Evolutionary conservation across 2,113 vertebrate genomes (phyloP), one percentile per base, ranked within the genome.

Genomic region (Aptenodytes forsteri): DNA sequence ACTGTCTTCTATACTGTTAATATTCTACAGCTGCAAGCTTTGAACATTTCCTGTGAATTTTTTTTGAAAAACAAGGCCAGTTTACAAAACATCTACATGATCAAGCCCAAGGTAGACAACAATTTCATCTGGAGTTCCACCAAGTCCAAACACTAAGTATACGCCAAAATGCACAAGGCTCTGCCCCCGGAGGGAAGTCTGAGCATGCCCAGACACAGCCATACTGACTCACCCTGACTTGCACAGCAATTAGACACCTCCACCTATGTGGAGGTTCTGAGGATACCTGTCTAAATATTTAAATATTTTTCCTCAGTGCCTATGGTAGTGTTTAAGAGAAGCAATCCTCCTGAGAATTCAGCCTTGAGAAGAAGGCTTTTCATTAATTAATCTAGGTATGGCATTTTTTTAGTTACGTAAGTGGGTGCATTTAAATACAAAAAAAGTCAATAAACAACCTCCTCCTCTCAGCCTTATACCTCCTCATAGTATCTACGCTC

Each of bases 401-500:
- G 73, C 34, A 40, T 72, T 42, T n/a, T 56, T 88, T 56, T 62
- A 40, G 23, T 67, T 78, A 59, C 0, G 0, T 46, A 56, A 89
- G 44, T 29, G 19, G 6, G 19, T 67, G 34, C 13, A 65, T 58
- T 84, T 87, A 89, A 89, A 84, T 44, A 46, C 1, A 5, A 66
- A 82, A 47, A 17, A 40, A 17, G 29, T 13, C 44, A 36, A 25
- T 50, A 67, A 87, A 62, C 42, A 65, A 10, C 9, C 10, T 87
- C 30, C 34, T 89, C 26, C 34, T 50, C 32, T 64, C 34, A 75
- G 80, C 42, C 18, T 78, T 95, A 23, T 98, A 99, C 99, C 99
- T 99, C 99, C 95, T 99, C 99, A 2, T 99, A 99, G 97, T 99
- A 99, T 98, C 98, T 99, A 87, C 98, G 99, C 46, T 99, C 99